Evolutionary conservation across 2,113 vertebrate genomes (phyloP), one percentile per base, ranked within the genome.

Genomic region (Hystrix cristata): DNA sequence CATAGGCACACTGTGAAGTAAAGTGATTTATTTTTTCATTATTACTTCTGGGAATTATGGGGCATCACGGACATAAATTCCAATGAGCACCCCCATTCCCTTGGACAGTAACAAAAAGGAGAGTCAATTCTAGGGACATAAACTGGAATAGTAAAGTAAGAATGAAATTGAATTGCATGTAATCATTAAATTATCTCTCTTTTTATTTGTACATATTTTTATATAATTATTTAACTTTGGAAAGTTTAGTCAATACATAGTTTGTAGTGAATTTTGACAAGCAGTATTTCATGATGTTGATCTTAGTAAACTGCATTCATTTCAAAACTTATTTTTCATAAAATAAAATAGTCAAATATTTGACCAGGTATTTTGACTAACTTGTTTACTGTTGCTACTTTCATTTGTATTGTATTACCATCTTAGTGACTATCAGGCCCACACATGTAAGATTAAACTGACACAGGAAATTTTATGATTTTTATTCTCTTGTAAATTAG

Each of bases 21-120:
- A 97, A 95, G 71, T 95, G 94, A 97, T 97, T 96, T 95, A 96
- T 92, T 96, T 97, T 97, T 96, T 81, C 87, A 94, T 98, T 97
- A 96, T 95, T 97, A 93, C 87, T 72, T 97, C 65, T 96, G 95
- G 96, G 96, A 95, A 97, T 97, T 95, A 95, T 96, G 86, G 25
- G 34, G 6, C 55, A 71, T 83, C 55, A 43, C 88, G 62, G 34
- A 90, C 51, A 95, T 96, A 95, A 98, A 94, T 97, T 96, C n/a
- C 55, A 82, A 51, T 72, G 86, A 93, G 60, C 94, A 10, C 4
- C 23, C 23, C 59, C 3, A 4, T 94, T 94, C 84, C 89, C 60
- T 76, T 96, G 60, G 74, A 90, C 9, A 38, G 78, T 67, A 94
- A 87, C 80, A 85, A 95, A 95, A 96, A 90, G 59, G 72, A 95